Evolutionary conservation across 2,797 vertebrate genomes (phyloP), one percentile per base, ranked within the genome.

Genomic region (Falco berigora): DNA sequence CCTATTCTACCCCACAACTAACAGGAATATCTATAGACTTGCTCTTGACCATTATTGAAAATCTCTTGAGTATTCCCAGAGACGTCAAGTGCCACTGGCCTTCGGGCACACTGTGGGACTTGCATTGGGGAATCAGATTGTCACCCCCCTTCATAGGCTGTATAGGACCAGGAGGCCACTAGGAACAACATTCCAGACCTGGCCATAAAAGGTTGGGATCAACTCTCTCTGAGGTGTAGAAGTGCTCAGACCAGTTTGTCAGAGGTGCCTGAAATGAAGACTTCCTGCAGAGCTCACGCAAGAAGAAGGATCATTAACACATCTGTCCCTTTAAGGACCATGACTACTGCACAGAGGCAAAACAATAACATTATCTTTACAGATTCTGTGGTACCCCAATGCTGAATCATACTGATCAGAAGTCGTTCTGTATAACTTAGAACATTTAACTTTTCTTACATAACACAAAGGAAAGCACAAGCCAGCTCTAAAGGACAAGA

Each of bases 271-370:
- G 3, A 67, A 62, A 36, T 7, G 32, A 79, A 72, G 2, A 52
- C 9, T 24, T 24, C 27, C 5, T 4, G n/a, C 55, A 79, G 59
- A 3, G 4, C n/a, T 88, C 55, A 59, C 2, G 4, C 10, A 19
- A 64, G 69, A 66, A 87, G 59, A 24, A 73, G 22, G 16, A 32
- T 27, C 32, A n/a, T 24, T 36, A 64, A 38, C 11, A 17, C 55
- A 17, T 47, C 34, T 80, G 30, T 34, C 36, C 24, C 47, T 78
- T 68, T 63, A 67, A 80, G 69, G 68, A 44, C n/a, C 66, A 42
- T 0, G 1, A 30, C 38, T 46, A 40, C 42, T 2, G 5, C 50
- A 71, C 23, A n/a, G 14, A 42, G 42, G n/a, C 36, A 40, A 44
- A 66, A 30, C 38, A 47, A 6, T n/a, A 56, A 40, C 0, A 0